Evolutionary conservation across 1,140 invertebrate species (phyloP), one percentile per base, ranked within the genome.

Genomic region (Palaemon carinicauda): DNA sequence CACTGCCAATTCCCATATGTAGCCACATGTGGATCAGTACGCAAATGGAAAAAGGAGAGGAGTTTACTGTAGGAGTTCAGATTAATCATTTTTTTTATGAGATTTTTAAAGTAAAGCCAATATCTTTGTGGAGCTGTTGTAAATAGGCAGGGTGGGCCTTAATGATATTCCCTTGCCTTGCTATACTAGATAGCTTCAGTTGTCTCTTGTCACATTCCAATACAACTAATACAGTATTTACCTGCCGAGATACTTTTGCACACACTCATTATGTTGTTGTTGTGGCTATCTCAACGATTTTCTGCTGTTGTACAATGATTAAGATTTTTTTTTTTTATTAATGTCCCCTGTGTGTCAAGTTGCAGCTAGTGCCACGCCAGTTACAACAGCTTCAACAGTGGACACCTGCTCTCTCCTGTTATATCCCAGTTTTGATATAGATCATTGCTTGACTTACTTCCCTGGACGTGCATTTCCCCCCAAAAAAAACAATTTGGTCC

Each of bases 1-100:
- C 84, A 86, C 84, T 86, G 84, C 84, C 84, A 86, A 86, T 86
- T 86, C 84, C 84, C 84, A 86, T 41, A 41, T 80, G 84, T 86
- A 86, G 84, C 84, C 77, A 86, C 60, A 86, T 86, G 65, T 73
- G 51, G 84, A 86, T 86, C 77, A 80, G 60, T 80, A 73, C 52
- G 77, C 77, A 79, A 80, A 69, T 80, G 75, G 84, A 80, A 79
- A 54, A 71, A 41, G 84, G 84, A 79, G 65, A 79, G 65, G 31
- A 86, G 84, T 86, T 86, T 79, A 79, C 53, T 75, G 80, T 86
- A 78, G 84, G 74, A 86, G 52, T 71, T 74, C 56, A 86, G 77
- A 80, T 77, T 29, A 29, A 54, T 86, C 33, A 73, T 29, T 79
- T 29, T 86, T 77, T 74, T 69, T 86, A 65, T 79, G 27, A 79